These are phyloP conservation scores for Uromys caudimaculatus DNA, from an alignment of 2,797 vertebrate genomes.

Conservation along the genomic window DNA sequence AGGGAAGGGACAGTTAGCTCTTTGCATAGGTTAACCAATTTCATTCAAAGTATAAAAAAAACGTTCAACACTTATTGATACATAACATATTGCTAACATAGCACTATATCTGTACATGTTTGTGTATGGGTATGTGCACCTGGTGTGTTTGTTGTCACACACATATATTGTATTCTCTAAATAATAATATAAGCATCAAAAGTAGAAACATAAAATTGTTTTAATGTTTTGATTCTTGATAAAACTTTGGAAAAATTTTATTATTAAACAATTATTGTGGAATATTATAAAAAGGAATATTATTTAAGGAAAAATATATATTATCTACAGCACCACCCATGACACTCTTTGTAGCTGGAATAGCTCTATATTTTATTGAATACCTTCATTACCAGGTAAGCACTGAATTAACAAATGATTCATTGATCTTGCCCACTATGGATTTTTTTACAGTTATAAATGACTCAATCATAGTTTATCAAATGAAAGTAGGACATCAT, in stretches of 20 bases:
- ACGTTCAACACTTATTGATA: no score
- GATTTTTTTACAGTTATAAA: not conserved
- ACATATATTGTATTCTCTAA: not conserved
- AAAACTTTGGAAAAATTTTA: slow-evolving; percentile 35
- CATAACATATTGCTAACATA: not conserved
- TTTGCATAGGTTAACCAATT: not conserved
- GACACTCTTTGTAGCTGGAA: not conserved
- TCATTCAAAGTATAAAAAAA: not conserved
- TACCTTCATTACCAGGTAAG: not conserved
- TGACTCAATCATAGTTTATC: not conserved
- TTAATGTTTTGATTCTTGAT: not conserved
- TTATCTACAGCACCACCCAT: not conserved
- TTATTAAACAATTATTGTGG: not conserved
- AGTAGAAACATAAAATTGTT: not conserved
- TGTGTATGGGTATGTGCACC: not conserved
- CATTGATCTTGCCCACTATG: not conserved
- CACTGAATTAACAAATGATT: not conserved
- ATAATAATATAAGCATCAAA: not conserved
- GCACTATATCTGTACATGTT: not conserved
- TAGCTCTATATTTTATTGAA: not conserved
- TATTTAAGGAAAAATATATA: not conserved
- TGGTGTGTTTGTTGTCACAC: not conserved
- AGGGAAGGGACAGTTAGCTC: no score
- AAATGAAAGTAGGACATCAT: not conserved
- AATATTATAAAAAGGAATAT: not conserved